Evolutionary conservation across 64 coral and sea anemone species (phyloP).

Genomic region (Pocillopora verrucosa): DNA sequence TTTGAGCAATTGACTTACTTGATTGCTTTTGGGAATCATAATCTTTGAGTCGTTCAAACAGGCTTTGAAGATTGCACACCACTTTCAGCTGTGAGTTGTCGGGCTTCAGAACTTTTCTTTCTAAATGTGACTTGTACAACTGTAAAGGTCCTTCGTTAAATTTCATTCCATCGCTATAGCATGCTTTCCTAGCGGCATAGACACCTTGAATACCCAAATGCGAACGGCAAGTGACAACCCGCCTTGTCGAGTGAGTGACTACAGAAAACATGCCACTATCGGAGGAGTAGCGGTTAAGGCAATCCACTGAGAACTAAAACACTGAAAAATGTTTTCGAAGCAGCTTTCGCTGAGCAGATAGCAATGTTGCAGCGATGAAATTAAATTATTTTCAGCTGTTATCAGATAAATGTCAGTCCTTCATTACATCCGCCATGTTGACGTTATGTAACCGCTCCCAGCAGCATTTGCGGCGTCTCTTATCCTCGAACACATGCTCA

Average conservation of each 20-base stretch:
- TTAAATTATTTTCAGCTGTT: neutral
- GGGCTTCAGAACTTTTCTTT: constrained; percentile 40
- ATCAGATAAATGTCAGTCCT: neutral
- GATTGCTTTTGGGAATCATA: constrained; percentile 13
- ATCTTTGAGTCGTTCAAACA: constrained; percentile 51
- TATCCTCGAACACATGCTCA: neutral
- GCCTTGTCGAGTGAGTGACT: neutral
- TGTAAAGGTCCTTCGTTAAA: constrained; percentile 44
- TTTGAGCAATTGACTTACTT: neutral
- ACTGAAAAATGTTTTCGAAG: neutral
- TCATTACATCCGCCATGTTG: neutral
- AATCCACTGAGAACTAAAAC: neutral
- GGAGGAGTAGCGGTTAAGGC: too few species aligned
- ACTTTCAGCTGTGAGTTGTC: constrained; percentile 47
- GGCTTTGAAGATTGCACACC: constrained; percentile 38
- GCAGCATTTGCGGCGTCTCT: neutral
- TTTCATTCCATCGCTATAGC: neutral
- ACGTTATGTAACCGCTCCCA: neutral
- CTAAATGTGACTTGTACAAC: constrained; percentile 53
- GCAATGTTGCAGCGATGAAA: neutral
- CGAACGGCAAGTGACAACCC: neutral
- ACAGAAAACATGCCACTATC: neutral
- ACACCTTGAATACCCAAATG: neutral
- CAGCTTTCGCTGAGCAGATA: neutral
- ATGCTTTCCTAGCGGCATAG: neutral